Percentiles rank a stretch among this genome's conserved stretches.
Evolutionary conservation across 2,888 invertebrate species (phyloP).

Genomic region (Apodemia zela): DNA sequence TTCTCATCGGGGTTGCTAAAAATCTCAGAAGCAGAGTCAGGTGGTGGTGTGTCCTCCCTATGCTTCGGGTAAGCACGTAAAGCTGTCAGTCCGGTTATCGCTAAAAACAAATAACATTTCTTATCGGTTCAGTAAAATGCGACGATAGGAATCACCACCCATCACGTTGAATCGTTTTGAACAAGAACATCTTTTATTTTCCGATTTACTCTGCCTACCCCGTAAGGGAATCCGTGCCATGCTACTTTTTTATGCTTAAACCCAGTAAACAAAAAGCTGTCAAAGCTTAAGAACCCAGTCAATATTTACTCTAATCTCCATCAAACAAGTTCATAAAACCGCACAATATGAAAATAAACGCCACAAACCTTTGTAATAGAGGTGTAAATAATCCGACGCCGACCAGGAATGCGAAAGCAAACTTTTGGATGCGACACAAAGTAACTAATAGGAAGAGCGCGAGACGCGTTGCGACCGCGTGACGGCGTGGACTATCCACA

Average conservation of each 20-base stretch:
- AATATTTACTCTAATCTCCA: background rate
- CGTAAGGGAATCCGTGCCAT: too few relatives aligned
- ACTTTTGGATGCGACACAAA: background rate
- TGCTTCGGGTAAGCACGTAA: too few relatives aligned
- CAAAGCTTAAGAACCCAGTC: background rate
- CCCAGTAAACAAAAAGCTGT: background rate
- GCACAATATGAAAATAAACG: background rate
- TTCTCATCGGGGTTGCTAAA: too few relatives aligned
- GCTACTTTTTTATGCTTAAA: background rate
- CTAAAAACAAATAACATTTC: too few relatives aligned
- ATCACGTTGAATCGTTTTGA: too few relatives aligned
- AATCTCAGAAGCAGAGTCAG: too few relatives aligned
- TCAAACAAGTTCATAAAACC: background rate
- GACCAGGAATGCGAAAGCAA: constrained; percentile 2
- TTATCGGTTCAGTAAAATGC: too few relatives aligned
- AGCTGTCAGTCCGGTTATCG: too few relatives aligned
- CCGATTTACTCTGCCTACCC: too few relatives aligned
- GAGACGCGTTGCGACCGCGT: constrained; percentile 34
- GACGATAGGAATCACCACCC: too few relatives aligned
- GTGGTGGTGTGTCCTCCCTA: too few relatives aligned
- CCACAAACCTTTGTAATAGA: constrained; percentile 8
- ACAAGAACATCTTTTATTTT: too few relatives aligned
- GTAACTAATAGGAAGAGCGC: constrained; percentile 29
- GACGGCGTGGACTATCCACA: constrained; percentile 27
- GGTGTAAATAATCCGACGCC: background rate